These are phyloP conservation scores for Fukomys damarensis DNA, from an alignment of 2,113 vertebrate species.

Conservation along the genomic window DNA sequence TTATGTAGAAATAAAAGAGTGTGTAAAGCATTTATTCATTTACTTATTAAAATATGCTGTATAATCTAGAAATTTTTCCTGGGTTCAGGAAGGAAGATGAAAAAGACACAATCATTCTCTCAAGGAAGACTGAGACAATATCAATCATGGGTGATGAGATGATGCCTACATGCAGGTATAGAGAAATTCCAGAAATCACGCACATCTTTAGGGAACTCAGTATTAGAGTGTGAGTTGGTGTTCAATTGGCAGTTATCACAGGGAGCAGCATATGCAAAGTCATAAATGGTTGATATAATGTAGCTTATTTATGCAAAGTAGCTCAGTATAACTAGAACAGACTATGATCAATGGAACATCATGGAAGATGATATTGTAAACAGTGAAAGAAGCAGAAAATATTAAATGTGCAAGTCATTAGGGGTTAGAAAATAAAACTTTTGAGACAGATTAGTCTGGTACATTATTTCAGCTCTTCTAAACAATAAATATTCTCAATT, in stretches of 20 bases:
- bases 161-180: not conserved
- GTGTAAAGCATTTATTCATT: not conserved
- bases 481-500: not conserved
- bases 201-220: not conserved
- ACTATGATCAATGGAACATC: rapidly evolving
- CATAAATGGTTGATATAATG: not conserved
- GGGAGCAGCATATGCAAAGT: not conserved
- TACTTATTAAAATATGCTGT: not conserved
- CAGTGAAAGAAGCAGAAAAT: not conserved
- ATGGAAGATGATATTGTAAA: not conserved
- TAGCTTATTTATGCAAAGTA: not conserved
- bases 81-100: not conserved
- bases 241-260: not conserved
- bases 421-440: not conserved
- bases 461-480: not conserved
- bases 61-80: not conserved
- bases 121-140: not conserved
- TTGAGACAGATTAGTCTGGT: not conserved
- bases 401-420: not conserved
- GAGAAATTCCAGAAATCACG: not conserved
- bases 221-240: not conserved
- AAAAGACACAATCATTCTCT: not conserved
- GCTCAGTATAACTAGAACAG: not conserved
- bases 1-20: slow-evolving; percentile 21
- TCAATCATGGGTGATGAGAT: not conserved